Evolutionary conservation across 2,113 vertebrate genomes (phyloP), one percentile per base, ranked within the genome.

Genomic region (Pteronura brasiliensis): DNA sequence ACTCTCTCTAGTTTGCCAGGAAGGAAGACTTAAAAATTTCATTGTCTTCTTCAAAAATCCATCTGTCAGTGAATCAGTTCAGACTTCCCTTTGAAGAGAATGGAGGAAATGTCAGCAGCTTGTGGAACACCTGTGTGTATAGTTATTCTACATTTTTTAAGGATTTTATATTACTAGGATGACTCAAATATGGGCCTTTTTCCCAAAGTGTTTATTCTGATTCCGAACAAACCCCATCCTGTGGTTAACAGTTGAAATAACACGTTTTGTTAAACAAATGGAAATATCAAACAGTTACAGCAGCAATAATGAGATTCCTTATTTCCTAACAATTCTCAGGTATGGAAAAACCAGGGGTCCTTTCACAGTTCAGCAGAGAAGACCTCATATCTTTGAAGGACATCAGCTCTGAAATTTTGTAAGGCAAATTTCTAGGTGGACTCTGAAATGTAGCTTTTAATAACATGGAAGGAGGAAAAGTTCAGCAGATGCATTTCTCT

Each of bases 21-120:
- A 93, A 81, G 9, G 11, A 31, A 95, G 77, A 52, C 0, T 74
- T 42, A 72, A 63, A 11, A 42, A 36, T 34, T 2, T 92, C 25
- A 95, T 49, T 92, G 18, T 57, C 14, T 81, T 81, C 27, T 84
- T 47, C 12, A 27, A 71, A 71, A 96, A 67, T 81, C 18, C 34
- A 72, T 36, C 4, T 76, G 29, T 96, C 69, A 96, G 36, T 11
- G 55, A 80, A 84, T 80, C 7, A n/a, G 14, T 61, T 81, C 20
- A 36, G 7, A 17, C 9, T 93, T 80, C 63, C 9, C n/a, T 42
- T 57, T 79, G 21, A 88, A 87, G 52, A n/a, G 9, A 72, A 57
- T 10, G 1, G 0, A 18, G 17, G 7, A 49, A 63, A 6, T 6
- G 4, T 27, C 7, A 47, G n/a, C 27, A n/a, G 21, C 59, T 69